A percentile compares a stretch with the other conserved stretches of the same genome.
Conservation (phyloP, 2,888 invertebrate genomes). For the Hemaris fuciformis region DNA sequence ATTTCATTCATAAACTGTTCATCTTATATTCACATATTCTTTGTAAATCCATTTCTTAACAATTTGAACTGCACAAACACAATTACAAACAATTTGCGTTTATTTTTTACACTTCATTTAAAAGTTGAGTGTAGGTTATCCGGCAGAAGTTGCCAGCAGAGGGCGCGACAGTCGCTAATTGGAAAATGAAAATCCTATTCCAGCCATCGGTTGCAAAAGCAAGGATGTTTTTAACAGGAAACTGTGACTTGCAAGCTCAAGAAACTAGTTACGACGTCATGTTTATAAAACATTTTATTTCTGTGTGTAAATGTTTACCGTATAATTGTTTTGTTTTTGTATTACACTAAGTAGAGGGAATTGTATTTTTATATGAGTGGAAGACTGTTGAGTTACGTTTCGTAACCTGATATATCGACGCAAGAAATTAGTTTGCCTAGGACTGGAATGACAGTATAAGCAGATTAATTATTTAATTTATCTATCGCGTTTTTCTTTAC, state of each 20-base stretch:
- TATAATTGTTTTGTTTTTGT: not conserved
- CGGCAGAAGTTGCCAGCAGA: slow-evolving; percentile 14
- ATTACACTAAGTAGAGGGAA: no score
- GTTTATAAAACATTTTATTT: not conserved
- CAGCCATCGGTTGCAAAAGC: slow-evolving; percentile 18
- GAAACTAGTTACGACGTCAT: not conserved
- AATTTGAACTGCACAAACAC: not conserved
- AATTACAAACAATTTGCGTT: not conserved
- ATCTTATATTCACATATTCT: no score
- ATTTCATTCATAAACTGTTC: no score
- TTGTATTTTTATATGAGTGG: no score
- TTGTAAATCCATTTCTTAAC: not conserved
- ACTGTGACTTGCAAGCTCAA: slow-evolving; percentile 8
- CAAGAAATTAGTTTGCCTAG: no score
- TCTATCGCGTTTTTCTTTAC: not conserved
- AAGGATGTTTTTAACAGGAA: slow-evolving; percentile 14
- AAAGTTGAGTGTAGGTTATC: slow-evolving; percentile 11
- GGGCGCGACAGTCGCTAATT: slow-evolving; percentile 36
- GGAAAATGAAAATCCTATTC: slow-evolving; percentile 46
- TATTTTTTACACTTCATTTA: not conserved
- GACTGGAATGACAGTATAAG: no score
- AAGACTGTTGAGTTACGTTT: no score
- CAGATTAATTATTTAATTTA: no score
- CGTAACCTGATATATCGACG: no score
- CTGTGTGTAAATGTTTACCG: not conserved